Evolutionary conservation across 1,140 invertebrate genomes (phyloP).

Genomic region (Arctopsyche grandis): DNA sequence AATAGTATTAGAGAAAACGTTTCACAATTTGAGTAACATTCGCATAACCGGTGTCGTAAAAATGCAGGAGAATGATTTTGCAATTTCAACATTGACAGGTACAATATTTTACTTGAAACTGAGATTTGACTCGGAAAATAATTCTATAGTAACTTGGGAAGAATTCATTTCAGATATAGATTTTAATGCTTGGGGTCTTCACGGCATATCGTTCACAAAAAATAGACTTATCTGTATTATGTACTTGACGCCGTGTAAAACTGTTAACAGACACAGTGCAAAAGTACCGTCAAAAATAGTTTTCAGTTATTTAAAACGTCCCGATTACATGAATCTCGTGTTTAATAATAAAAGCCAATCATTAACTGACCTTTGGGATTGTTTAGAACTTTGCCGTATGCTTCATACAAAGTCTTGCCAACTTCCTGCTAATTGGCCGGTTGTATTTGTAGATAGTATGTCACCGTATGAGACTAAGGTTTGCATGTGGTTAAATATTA

Average conservation of each 20-base stretch:
- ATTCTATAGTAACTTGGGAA: not conserved
- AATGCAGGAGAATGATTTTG: not conserved
- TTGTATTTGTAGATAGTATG: not conserved
- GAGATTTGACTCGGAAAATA: not conserved
- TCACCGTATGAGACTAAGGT: not conserved
- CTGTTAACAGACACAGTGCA: not conserved
- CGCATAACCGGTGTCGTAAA: not conserved
- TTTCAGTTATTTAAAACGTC: not conserved
- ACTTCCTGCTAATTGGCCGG: not conserved
- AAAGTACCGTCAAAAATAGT: not conserved
- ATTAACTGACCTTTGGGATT: not conserved
- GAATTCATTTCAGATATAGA: not conserved
- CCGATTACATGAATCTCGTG: not conserved
- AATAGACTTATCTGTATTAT: not conserved
- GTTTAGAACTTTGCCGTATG: not conserved
- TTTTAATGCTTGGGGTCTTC: not conserved
- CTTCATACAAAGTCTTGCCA: not conserved
- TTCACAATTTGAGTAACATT: not conserved
- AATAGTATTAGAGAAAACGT: not conserved
- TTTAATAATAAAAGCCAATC: not conserved
- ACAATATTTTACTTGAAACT: not conserved
- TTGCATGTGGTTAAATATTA: conserved; percentile 5
- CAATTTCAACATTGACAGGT: not conserved
- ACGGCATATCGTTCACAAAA: not conserved
- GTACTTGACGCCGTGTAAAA: not conserved